These are phyloP conservation scores for Tamias sibiricus DNA, from an alignment of 2,113 vertebrate genomes.

Conservation along the genomic window DNA sequence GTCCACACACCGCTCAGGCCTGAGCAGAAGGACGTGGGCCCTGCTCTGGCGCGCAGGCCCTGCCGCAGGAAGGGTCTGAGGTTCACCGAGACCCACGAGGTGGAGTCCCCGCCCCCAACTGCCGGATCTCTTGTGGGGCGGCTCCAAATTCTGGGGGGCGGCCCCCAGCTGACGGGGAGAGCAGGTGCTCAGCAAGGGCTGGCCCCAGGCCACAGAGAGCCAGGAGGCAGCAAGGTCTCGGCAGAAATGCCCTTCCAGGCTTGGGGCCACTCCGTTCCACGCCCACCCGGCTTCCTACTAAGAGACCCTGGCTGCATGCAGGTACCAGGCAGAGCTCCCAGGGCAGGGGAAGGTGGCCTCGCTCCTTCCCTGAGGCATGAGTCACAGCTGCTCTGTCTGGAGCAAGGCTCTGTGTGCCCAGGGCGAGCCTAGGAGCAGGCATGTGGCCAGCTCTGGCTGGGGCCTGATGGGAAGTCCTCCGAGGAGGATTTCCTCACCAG, in stretches of 20 bases:
- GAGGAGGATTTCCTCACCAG: neutral
- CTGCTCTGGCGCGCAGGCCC: fast-evolving
- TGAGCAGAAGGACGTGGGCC: no score
- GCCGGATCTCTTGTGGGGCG: fast-evolving
- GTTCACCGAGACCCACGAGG: fast-evolving
- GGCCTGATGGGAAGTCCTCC: neutral
- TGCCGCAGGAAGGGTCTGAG: fast-evolving
- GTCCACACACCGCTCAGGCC: no score
- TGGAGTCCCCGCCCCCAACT: no score
- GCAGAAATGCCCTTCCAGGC: no score
- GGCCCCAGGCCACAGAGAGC: neutral
- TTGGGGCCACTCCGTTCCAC: fast-evolving
- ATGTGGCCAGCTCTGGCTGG: neutral
- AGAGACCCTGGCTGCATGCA: fast-evolving
- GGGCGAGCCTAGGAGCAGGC: no score
- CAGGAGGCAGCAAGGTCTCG: fast-evolving
- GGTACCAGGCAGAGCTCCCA: neutral
- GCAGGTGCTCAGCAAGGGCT: neutral
- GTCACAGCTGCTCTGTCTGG: neutral
- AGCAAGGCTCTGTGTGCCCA: neutral
- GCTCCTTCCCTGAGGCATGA: no score
- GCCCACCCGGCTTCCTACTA: no score
- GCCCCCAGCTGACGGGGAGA: neutral
- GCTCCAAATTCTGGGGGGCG: neutral
- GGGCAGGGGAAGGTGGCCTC: no score